Evolutionary conservation across 2,888 invertebrate genomes (phyloP), one percentile per base, ranked within the genome.

Genomic region (Furcula furcula): DNA sequence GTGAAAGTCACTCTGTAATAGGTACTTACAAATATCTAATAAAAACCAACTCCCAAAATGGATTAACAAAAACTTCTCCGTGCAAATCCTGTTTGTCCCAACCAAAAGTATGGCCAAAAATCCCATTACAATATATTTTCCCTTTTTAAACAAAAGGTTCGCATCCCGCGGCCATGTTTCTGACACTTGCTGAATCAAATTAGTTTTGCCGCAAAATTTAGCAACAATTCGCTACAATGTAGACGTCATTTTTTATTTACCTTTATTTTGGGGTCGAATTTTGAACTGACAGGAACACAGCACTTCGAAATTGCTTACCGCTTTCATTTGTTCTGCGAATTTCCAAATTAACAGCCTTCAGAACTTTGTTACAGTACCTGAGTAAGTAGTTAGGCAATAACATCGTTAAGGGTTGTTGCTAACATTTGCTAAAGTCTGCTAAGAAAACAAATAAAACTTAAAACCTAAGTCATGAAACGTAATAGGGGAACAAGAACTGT

Each of bases 181-280:
- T 64, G 73, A 70, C 75, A 68, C 61, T 65, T 70, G 40, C 46
- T 39, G 45, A 64, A 63, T 63, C 55, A 66, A 68, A 71, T 74
- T 73, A 67, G 59, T 59, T 62, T 51, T 34, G 48, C 33, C 38
- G 36, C 23, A 33, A 38, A 50, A 57, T 57, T 54, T 44, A 37
- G 55, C 42, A 54, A 46, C 46, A 36, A 42, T 53, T 44, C 31
- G 7, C 2, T 12, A 33, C 43, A 38, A 44, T 50, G 39, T 35
- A 27, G 29, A 20, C 32, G 15, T 26, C 34, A 36, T 50, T 57
- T 54, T 56, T 50, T n/a, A n/a, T n/a, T n/a, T 54, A 56, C 47
- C 38, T 42, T 54, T 57, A 40, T 50, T 49, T 26, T 14, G 19
- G 41, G 23, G 11, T 23, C 12, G 12, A 12, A 23, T 23, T 23